Conservation (phyloP, 1,140 invertebrate species). For the Rhagoletis pomonella region DNA sequence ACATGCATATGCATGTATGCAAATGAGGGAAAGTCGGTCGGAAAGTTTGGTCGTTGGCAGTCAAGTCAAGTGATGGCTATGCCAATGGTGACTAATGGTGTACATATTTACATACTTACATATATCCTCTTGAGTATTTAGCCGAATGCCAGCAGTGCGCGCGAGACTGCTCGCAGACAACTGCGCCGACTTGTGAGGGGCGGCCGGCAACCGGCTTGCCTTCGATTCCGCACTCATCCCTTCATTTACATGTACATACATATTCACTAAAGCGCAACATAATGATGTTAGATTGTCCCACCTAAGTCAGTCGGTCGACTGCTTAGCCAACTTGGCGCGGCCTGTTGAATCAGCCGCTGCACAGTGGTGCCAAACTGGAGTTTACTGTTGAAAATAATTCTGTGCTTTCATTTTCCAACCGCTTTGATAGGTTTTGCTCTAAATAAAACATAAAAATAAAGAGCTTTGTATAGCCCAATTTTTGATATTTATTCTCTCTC, state of each 20-base stretch:
- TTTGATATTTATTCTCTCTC: too few species aligned
- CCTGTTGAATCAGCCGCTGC: conserved; percentile 1
- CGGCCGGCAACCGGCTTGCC: background rate
- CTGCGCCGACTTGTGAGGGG: background rate
- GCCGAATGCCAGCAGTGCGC: background rate
- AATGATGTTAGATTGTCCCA: conserved; percentile 2
- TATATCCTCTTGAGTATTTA: background rate
- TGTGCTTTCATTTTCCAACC: too few species aligned
- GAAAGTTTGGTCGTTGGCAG: background rate
- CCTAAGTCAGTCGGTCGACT: background rate
- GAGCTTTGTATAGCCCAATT: too few species aligned
- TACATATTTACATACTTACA: conserved; percentile 3
- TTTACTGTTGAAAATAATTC: too few species aligned
- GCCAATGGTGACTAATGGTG: conserved; percentile 32
- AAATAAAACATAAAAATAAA: too few species aligned
- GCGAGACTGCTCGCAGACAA: conserved; percentile 16
- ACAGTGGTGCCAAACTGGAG: background rate
- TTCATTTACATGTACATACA: background rate
- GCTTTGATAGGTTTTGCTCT: too few species aligned
- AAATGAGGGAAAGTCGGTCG: background rate
- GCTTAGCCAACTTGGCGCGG: background rate
- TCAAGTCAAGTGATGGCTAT: background rate
- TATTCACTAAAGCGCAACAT: conserved; percentile 1
- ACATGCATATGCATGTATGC: background rate
- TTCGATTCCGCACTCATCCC: background rate